Evolutionary conservation across 1,140 invertebrate genomes (phyloP), one percentile per base, ranked within the genome.

Genomic region (Pteromalus puparum): DNA sequence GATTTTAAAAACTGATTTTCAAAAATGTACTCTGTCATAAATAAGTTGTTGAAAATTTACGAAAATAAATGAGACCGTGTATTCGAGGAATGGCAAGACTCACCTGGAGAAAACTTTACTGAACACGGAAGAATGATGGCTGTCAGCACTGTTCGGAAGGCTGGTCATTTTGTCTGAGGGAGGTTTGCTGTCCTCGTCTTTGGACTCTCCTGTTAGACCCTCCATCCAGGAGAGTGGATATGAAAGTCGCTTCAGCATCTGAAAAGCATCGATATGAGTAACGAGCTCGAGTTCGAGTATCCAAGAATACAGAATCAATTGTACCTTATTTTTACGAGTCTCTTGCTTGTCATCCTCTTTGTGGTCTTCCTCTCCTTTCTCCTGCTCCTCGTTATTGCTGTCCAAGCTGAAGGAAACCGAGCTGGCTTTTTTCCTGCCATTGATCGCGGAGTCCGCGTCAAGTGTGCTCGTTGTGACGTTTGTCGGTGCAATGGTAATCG

Each of bases 191-290:
- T 94, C 90, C 85, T 95, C 94, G 24, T 95, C 94, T 85, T 94
- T 93, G 34, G 81, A 80, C 68, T 97, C 96, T 42, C 96, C 95
- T 1, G 96, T 96, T 26, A 97, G 92, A 26, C 97, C 97, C 92
- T 98, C 97, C 95, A 98, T 97, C 97, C 97, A 98, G 2, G 97
- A 96, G 72, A 98, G 92, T n/a, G 97, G 97, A 93, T 98, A 98
- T 0, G 97, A 98, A 61, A 98, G 94, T 87, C 97, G 95, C 93
- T 98, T 98, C 83, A 98, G 93, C 96, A 98, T 97, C 97, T 97
- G 87, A 38, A 92, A 87, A 81, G 61, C 1, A 30, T 76, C 21
- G 30, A 6, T 5, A 70, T 70, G 3, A 26, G 28, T 13, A 28
- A 70, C 2, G 2, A 30, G 6, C 6, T 70, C 6, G 0, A 70